These are phyloP conservation scores for Drosophila sordidula DNA, from an alignment of 2,888 invertebrate species.

Conservation along the genomic window DNA sequence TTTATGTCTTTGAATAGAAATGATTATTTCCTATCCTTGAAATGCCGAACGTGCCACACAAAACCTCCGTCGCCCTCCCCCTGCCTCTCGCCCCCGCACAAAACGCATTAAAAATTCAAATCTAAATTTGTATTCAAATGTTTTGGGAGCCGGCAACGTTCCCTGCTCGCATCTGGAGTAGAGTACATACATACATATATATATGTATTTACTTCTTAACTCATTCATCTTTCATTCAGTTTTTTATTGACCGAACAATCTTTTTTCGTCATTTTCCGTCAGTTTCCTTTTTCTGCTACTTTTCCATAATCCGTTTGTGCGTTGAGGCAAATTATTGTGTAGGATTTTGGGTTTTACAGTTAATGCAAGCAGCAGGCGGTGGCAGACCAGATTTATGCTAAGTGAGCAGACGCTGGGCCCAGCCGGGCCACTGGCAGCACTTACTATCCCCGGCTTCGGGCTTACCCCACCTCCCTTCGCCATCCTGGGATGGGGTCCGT, in stretches of 20 bases:
- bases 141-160: constrained; percentile 1
- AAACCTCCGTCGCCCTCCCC: too few species aligned
- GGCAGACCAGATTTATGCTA: constrained; percentile 63
- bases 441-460: neutral
- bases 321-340: constrained; percentile 60
- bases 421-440: constrained; percentile 13
- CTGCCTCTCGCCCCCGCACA: neutral
- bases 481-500: neutral
- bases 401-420: constrained; percentile 49
- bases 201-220: constrained; percentile 14
- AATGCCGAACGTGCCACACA: constrained; percentile 5
- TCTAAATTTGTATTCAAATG: constrained; percentile 56
- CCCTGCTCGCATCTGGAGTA: constrained; percentile 5
- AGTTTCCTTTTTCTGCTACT: neutral
- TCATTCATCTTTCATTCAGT: constrained; percentile 46
- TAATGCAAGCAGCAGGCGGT: too few species aligned
- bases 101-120: constrained; percentile 33
- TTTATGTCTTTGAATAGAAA: constrained; percentile 26
- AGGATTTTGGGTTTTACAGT: constrained; percentile 31
- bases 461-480: neutral
- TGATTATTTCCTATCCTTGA: constrained; percentile 38
- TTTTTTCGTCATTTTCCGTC: constrained; percentile 9
- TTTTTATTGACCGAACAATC: neutral
- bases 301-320: constrained; percentile 59
- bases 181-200: neutral